Conservation (phyloP, 1,140 invertebrate genomes). For the Achatina immaculata region DNA sequence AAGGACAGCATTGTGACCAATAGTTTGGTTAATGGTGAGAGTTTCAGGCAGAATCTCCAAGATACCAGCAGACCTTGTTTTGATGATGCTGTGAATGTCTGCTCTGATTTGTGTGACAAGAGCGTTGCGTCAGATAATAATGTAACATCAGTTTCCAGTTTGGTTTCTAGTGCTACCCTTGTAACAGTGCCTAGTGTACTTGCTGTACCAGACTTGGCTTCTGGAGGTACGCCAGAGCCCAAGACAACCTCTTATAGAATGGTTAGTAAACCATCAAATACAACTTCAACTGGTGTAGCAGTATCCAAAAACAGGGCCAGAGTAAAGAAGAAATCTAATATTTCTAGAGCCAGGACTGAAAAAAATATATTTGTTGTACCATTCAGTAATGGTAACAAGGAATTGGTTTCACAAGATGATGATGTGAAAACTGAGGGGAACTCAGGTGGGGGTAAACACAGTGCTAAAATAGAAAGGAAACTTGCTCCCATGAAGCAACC, state of each 20-base stretch:
- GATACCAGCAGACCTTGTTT: not conserved
- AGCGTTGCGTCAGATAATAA: not conserved
- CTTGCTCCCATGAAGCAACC: no score
- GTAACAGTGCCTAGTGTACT: no score
- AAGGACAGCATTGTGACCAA: conserved; percentile 15
- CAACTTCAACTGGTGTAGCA: no score
- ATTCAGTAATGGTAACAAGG: not conserved
- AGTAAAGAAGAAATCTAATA: not conserved
- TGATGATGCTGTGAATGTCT: conserved; percentile 12
- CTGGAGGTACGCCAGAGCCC: not conserved
- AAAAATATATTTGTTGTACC: conserved; percentile 5
- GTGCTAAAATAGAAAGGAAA: not conserved
- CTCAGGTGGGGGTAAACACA: not conserved
- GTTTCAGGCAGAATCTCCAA: conserved; percentile 10
- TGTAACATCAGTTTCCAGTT: not conserved
- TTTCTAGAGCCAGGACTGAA: not conserved
- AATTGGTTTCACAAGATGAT: not conserved
- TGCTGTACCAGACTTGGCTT: no score
- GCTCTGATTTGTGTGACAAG: not conserved
- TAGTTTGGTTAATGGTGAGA: conserved; percentile 16
- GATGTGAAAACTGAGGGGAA: not conserved
- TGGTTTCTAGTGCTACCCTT: no score
- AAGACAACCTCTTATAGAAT: no score
- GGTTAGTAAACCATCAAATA: no score
- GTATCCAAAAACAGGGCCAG: no score